phyloP scores from a whole-genome alignment of 2,888 invertebrate species.

The Trissolcus brochymenae region DNA sequence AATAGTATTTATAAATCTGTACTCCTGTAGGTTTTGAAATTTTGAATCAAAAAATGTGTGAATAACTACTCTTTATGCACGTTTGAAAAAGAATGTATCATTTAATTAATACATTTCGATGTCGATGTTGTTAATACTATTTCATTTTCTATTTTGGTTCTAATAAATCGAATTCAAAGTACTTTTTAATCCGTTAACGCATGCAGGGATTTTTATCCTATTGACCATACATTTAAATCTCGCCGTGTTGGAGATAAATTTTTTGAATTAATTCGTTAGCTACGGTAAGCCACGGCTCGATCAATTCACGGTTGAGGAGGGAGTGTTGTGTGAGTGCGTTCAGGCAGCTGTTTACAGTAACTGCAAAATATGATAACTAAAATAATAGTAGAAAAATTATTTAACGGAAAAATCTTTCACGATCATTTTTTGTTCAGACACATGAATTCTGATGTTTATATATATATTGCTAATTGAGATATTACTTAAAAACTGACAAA shows the following conservation, averaged over 20 bases:
- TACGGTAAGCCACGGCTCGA: conserved; percentile 37
- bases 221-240: conserved; percentile 46
- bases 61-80: background rate
- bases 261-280: conserved; percentile 57
- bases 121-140: conserved; percentile 44
- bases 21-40: background rate
- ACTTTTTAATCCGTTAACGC: conserved; percentile 53
- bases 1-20: no score
- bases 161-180: conserved; percentile 52
- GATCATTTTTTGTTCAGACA: background rate
- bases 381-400: conserved; percentile 22
- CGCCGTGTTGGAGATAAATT: conserved; percentile 44
- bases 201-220: conserved; percentile 47
- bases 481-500: background rate
- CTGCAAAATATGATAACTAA: conserved; percentile 28
- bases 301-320: conserved; percentile 24
- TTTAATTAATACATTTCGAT: conserved; percentile 45
- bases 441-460: background rate
- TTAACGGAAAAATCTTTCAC: conserved; percentile 12
- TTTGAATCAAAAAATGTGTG: background rate
- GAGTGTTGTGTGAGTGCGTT: background rate
- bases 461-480: background rate
- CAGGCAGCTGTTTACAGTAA: conserved; percentile 24
- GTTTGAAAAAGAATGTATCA: background rate
- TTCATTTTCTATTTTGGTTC: conserved; percentile 45